Evolutionary conservation across 1,140 invertebrate genomes (phyloP), one percentile per base, ranked within the genome.

Genomic region (Drosophila lowei): DNA sequence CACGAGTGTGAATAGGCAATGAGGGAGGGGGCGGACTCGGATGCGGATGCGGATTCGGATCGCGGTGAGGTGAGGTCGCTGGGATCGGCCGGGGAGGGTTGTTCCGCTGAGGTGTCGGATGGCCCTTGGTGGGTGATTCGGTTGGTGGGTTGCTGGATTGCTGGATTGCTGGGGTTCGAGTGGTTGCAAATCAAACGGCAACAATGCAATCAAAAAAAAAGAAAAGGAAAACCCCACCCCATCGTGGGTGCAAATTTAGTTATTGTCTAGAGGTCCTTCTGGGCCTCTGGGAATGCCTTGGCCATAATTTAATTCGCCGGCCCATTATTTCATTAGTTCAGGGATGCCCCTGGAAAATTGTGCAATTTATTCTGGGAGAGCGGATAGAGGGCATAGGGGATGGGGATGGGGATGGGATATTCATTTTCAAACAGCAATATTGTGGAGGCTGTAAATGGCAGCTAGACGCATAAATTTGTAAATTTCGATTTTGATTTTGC

Each of bases 1-100:
- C 81, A 88, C 52, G 79, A 79, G 86, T 90, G 86, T 84, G 86
- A 90, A 90, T 84, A 84, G 88, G 80, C 79, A 88, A 90, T 84
- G 76, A 84, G 79, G 66, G 50, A 65, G 50, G 73, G 47, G 73
- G 30, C 8, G 30, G 30, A 9, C 38, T 55, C 58, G 71, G 44
- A 46, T 50, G 64, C 50, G 46, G 60, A 53, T 55, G 0, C 54
- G n/a, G 49, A 52, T 57, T 48, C 41, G 57, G 47, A 50, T 60
- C 59, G 46, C 23, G 38, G 41, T 53, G 46, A 13, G 8, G 47
- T 23, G 56, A 42, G n/a, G 44, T 6, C 18, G 47, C 15, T 28
- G 43, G 42, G 28, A 28, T 28, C 16, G 18, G 7, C 1, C 21
- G 48, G 50, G 60, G 52, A 16, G 59, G 50, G 53, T 60, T 63